Percentiles rank a stretch among this genome's conserved stretches.
These are phyloP conservation scores for Baronia brevicornis DNA, from an alignment of 2,888 invertebrate genomes.

Conservation along the genomic window DNA sequence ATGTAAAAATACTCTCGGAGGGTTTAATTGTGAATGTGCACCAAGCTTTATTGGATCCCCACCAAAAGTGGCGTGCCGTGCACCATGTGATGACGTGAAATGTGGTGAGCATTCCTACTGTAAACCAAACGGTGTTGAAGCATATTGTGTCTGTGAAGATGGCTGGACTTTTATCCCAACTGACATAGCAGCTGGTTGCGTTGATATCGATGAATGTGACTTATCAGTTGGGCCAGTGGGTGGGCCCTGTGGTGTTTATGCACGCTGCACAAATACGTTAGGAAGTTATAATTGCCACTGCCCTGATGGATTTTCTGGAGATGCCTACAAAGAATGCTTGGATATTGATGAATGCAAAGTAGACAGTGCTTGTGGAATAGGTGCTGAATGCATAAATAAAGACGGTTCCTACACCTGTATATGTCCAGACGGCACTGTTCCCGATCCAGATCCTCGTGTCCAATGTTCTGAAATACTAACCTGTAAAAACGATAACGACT, in stretches of 20 bases:
- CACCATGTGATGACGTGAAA: constrained; percentile 93
- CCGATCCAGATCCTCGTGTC: constrained; percentile 88
- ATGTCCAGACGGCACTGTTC: constrained; percentile 87
- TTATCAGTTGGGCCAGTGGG: constrained; percentile 80
- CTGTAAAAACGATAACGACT: constrained; percentile 84
- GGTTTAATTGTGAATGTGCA: constrained; percentile 88
- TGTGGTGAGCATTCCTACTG: constrained; percentile 93
- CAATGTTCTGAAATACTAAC: constrained; percentile 89
- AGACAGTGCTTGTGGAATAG: constrained; percentile 83
- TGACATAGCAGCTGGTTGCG: constrained; percentile 91
- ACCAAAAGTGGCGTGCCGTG: constrained; percentile 86
- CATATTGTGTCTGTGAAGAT: constrained; percentile 93
- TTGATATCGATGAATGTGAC: constrained; percentile 95
- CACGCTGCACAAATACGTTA: constrained; percentile 85
- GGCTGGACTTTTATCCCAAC: constrained; percentile 95
- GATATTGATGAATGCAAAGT: constrained; percentile 90
- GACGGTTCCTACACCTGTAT: constrained; percentile 86
- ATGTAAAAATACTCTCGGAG: constrained; percentile 87
- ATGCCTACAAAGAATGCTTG: constrained; percentile 85
- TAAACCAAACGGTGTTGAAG: constrained; percentile 91
- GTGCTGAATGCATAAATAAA: constrained; percentile 86
- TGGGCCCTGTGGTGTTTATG: constrained; percentile 89
- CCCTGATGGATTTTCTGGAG: constrained; percentile 89
- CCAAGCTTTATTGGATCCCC: constrained; percentile 89
- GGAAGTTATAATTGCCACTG: constrained; percentile 90